Conservation (phyloP, 2,888 invertebrate genomes). For the Amblyjoppa fuscipennis region DNA sequence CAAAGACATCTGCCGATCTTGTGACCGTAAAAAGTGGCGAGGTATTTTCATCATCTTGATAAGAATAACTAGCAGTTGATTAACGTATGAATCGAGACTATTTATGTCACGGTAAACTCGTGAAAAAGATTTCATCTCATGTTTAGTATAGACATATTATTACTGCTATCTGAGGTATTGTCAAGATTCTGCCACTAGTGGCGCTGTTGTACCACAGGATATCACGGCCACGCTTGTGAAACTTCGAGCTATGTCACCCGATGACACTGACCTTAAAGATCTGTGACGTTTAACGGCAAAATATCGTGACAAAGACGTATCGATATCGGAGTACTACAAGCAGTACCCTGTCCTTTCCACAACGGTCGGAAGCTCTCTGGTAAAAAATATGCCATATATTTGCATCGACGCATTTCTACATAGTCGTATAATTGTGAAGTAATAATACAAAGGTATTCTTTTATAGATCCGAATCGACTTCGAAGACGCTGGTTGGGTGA, state of each 20-base stretch:
- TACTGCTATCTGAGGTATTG: too few relatives aligned
- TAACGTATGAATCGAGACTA: too few relatives aligned
- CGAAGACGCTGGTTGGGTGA: neutral
- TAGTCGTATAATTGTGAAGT: neutral
- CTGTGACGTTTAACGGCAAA: constrained; percentile 32
- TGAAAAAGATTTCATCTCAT: too few relatives aligned
- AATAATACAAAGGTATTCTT: neutral
- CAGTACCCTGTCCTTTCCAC: constrained; percentile 32
- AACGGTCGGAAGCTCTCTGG: constrained; percentile 42
- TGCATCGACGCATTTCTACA: neutral
- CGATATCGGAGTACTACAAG: constrained; percentile 35
- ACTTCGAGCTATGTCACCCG: constrained; percentile 34
- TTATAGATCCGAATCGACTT: constrained; percentile 27
- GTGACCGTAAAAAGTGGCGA: too few relatives aligned
- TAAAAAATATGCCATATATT: neutral
- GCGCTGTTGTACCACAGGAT: neutral
- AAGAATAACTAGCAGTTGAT: too few relatives aligned
- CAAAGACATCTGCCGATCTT: too few relatives aligned
- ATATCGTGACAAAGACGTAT: neutral
- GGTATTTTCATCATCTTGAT: too few relatives aligned
- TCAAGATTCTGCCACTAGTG: neutral
- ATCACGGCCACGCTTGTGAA: neutral
- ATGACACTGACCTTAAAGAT: constrained; percentile 19
- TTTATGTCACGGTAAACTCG: too few relatives aligned
- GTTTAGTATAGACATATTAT: too few relatives aligned